These are phyloP conservation scores for Hirtodrosophila duncani DNA, from an alignment of 2,888 invertebrate species.

Conservation along the genomic window DNA sequence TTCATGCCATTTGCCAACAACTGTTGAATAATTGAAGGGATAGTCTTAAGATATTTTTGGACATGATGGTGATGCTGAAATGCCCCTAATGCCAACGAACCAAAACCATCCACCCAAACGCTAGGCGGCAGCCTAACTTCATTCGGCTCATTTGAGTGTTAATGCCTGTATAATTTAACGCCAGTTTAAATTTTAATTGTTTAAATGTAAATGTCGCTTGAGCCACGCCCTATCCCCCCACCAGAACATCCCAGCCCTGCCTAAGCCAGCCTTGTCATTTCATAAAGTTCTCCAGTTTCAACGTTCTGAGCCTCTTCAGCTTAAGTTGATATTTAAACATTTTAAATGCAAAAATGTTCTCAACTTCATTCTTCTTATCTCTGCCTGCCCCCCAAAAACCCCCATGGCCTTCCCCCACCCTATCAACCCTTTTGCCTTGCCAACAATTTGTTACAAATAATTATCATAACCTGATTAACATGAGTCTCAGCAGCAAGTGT, in stretches of 20 bases:
- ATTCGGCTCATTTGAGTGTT: constrained; percentile 47
- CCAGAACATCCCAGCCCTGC: too few relatives aligned
- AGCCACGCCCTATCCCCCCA: too few relatives aligned
- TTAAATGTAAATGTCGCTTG: constrained; percentile 73
- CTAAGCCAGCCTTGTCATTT: constrained; percentile 65
- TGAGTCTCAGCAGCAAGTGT: constrained; percentile 70
- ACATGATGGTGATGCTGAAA: too few relatives aligned
- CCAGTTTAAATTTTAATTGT: constrained; percentile 77
- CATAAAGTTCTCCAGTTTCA: constrained; percentile 51
- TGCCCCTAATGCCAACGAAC: too few relatives aligned
- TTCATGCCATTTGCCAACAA: neutral
- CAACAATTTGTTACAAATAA: constrained; percentile 78
- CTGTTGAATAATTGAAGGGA: constrained; percentile 55
- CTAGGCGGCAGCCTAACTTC: neutral
- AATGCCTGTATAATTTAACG: constrained; percentile 75
- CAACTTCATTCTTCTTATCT: neutral
- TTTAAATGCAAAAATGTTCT: constrained; percentile 62
- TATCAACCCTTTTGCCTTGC: constrained; percentile 30
- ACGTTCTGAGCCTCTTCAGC: constrained; percentile 42
- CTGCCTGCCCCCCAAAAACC: constrained; percentile 12
- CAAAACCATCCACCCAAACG: too few relatives aligned
- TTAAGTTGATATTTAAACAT: constrained; percentile 55
- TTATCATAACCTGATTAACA: constrained; percentile 79
- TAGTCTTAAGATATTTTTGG: constrained; percentile 18
- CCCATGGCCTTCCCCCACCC: neutral